These are phyloP conservation scores for Hydriomena furcata DNA, from an alignment of 2,888 invertebrate genomes.

Conservation along the genomic window DNA sequence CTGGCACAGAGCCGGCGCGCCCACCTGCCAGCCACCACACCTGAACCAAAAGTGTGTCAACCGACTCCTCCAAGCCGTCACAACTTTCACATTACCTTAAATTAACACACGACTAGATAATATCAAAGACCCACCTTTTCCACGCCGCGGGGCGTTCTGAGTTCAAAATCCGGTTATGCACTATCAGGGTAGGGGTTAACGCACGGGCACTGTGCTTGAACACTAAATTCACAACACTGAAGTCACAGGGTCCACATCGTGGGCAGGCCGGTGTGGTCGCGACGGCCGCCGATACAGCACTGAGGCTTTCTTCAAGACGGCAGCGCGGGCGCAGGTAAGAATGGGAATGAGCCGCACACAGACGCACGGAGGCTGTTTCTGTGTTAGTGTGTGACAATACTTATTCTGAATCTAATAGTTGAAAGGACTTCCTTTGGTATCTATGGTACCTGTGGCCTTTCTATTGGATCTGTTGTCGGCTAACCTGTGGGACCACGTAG, in stretches of 20 bases:
- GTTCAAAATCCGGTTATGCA: constrained; percentile 77
- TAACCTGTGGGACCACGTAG: background rate
- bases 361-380: constrained; percentile 35
- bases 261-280: constrained; percentile 74
- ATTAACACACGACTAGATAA: constrained; percentile 67
- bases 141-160: constrained; percentile 70
- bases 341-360: constrained; percentile 66
- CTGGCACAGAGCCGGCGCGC: constrained; percentile 70
- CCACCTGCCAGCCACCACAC: constrained; percentile 76
- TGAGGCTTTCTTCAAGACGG: constrained; percentile 77
- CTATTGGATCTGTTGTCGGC: constrained; percentile 7
- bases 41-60: constrained; percentile 81
- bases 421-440: constrained; percentile 26
- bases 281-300: constrained; percentile 78
- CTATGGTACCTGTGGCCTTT: constrained; percentile 17
- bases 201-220: constrained; percentile 77
- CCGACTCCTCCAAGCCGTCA: constrained; percentile 74
- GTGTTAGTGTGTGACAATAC: constrained; percentile 40
- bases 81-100: constrained; percentile 82
- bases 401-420: constrained; percentile 34
- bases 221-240: constrained; percentile 76
- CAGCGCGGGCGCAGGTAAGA: constrained; percentile 71
- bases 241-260: constrained; percentile 75
- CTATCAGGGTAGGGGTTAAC: constrained; percentile 80
- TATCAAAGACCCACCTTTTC: constrained; percentile 64